Evolutionary conservation across 2,888 invertebrate species (phyloP).

Genomic region (Tanaodytes sp.): DNA sequence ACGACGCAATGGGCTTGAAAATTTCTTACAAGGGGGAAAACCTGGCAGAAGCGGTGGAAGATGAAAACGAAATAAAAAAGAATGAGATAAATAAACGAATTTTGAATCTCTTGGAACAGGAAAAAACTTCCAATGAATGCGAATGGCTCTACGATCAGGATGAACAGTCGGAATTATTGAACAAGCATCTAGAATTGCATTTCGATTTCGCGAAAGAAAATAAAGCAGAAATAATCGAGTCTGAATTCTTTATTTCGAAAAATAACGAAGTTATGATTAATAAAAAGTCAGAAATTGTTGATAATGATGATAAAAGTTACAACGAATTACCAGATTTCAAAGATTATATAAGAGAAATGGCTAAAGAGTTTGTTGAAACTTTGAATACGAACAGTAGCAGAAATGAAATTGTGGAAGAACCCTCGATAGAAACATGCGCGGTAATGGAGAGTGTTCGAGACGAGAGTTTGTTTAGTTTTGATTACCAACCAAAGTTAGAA

Average conservation of each 20-base stretch:
- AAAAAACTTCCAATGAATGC: slow-evolving; percentile 62
- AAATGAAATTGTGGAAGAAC: slow-evolving; percentile 3
- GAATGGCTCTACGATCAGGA: slow-evolving; percentile 62
- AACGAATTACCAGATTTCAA: slow-evolving; percentile 55
- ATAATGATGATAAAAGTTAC: slow-evolving; percentile 37
- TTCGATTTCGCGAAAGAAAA: slow-evolving; percentile 72
- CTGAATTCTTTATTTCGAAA: slow-evolving; percentile 62
- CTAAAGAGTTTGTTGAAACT: slow-evolving; percentile 64
- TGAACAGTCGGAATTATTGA: slow-evolving; percentile 60
- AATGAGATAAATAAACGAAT: slow-evolving; percentile 66
- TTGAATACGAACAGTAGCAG: slow-evolving; percentile 53
- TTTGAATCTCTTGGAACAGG: slow-evolving; percentile 64
- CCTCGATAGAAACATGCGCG: neutral
- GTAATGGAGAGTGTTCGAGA: slow-evolving; percentile 53
- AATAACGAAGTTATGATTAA: slow-evolving; percentile 64
- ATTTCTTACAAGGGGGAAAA: slow-evolving; percentile 90
- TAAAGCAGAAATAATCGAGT: slow-evolving; percentile 72
- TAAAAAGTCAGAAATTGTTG: slow-evolving; percentile 59
- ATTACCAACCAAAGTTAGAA: slow-evolving; percentile 85
- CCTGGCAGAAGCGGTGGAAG: slow-evolving; percentile 88
- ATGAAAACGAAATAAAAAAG: slow-evolving; percentile 68
- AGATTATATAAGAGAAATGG: slow-evolving; percentile 62
- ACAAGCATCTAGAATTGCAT: slow-evolving; percentile 67
- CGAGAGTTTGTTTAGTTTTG: slow-evolving; percentile 81
- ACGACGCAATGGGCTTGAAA: slow-evolving; percentile 77